Evolutionary conservation across 2,888 invertebrate genomes (phyloP), one percentile per base, ranked within the genome.

Genomic region (Caenorhabditis sp.): DNA sequence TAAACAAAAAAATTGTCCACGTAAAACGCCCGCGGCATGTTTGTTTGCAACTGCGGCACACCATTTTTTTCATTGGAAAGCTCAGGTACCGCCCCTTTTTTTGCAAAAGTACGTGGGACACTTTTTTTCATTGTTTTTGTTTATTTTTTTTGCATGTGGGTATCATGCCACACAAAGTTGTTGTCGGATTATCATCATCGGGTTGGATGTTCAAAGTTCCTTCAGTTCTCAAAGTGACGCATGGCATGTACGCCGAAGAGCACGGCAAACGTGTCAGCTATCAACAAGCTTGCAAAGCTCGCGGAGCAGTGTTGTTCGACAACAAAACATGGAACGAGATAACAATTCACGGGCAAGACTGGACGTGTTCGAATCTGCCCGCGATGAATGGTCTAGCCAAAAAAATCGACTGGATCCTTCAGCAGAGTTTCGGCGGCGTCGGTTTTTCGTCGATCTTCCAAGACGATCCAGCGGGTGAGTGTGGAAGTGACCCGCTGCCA

Each of bases 391-490:
- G 57, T 3, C 50, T 73, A 59, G 73, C 66, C 21, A 61, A 66
- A 19, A 73, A 73, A 66, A 66, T 74, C 2, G 61, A 69, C 50
- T 74, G 69, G 69, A 62, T 69, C 21, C 58, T 74, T 19, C 26
- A 49, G 1, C 37, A 69, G 17, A 58, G 62, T 17, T 61, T 74
- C 26, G 74, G 66, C 12, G 74, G 74, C 14, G 12, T 74, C 36
- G 74, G 74, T 53, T 50, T 74, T 19, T 23, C 31, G 8, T 37
- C 66, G 19, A 63, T 67, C 8, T 49, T 43, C 0, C 8, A 61
- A 10, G 74, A 74, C 27, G 74, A 74, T 62, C 69, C 69, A 51
- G 17, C 31, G 8, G 66, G 60, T 5, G 50, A 62, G 5, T 74
- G 74, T 54, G 58, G 62, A 5, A 67, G 57, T 0, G 69, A 69